Base-by-base conservation (phyloP, 2,113 vertebrate genomes). In the Hydrolagus affinis region DNA sequence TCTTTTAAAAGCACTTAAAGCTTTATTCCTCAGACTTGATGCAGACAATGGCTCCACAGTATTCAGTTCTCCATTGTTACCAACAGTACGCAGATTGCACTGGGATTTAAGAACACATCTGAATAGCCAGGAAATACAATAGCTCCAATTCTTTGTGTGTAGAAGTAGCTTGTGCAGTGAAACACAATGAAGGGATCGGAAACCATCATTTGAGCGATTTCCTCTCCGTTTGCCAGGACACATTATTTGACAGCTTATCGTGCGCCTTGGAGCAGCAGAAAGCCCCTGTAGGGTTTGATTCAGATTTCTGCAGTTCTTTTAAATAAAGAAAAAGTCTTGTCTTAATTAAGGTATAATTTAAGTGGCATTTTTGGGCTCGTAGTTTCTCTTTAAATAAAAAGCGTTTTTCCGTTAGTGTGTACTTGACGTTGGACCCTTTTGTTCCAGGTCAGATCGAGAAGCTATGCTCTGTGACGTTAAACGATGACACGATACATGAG, bases 391-490 rank as follows among this genome's bases (percentile, higher is more conserved):
- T 44, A 44, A 44, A 44, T 44, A 44, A 44, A 6, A 6, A 44
- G 44, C 44, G 6, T 44, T 6, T 44, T 44, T 44, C 6, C 44
- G 44, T 6, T 3, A 44, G 44, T 44, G 44, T 44, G 44, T 44
- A 3, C 44, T 6, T 44, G 44, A 44, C 44, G 6, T 44, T 44
- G 44, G 44, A 44, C 44, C 44, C 44, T 17, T 70, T 69, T 80
- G 88, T 90, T 90, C 57, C 91, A 99, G 97, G 96, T 86, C 96
- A 99, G 89, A 92, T 93, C 6, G 96, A 97, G 87, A 96, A 97
- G 88, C 92, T 94, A 0, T 99, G 97, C 30, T 64, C 90, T 0
- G 88, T 99, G 56, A 70, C 92, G 11, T 90, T 99, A 14, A 90
- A 93, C 86, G 96, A 98, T 25, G 96, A 98, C 85, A 87, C 87